Conservation (phyloP, 1,140 invertebrate species). For the Tribolium madens region DNA sequence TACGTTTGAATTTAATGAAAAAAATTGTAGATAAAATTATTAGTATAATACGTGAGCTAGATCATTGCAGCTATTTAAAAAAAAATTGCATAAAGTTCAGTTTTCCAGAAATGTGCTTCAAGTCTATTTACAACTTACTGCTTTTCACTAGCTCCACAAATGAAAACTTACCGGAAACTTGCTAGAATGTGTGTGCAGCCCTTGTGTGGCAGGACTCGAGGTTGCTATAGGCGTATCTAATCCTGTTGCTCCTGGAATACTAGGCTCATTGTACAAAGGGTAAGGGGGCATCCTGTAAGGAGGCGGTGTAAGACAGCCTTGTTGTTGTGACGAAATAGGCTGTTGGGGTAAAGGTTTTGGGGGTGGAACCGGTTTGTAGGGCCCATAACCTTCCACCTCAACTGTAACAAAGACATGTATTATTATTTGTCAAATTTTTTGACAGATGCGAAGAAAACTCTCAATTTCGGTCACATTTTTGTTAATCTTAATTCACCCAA, state of each 20-base stretch:
- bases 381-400: constrained; percentile 69
- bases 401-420: constrained; percentile 65
- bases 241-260: constrained; percentile 65
- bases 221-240: constrained; percentile 66
- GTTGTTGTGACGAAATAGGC: constrained; percentile 60
- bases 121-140: too few species aligned
- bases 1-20: too few species aligned
- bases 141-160: too few species aligned
- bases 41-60: too few species aligned
- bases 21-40: too few species aligned
- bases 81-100: too few species aligned
- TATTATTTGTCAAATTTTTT: too few species aligned
- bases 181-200: constrained; percentile 80
- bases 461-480: too few species aligned
- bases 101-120: too few species aligned
- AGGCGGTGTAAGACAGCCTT: constrained; percentile 62
- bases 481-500: too few species aligned
- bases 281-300: constrained; percentile 69
- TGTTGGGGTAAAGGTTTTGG: constrained; percentile 71
- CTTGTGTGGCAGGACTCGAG: constrained; percentile 68
- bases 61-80: too few species aligned
- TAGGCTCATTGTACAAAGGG: constrained; percentile 65
- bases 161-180: constrained; percentile 82
- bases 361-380: constrained; percentile 72
- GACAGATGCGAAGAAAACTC: too few species aligned